Percentiles rank a stretch among this genome's conserved stretches.
Conservation (phyloP, 2,113 vertebrate species). For the Sitta europaea region DNA sequence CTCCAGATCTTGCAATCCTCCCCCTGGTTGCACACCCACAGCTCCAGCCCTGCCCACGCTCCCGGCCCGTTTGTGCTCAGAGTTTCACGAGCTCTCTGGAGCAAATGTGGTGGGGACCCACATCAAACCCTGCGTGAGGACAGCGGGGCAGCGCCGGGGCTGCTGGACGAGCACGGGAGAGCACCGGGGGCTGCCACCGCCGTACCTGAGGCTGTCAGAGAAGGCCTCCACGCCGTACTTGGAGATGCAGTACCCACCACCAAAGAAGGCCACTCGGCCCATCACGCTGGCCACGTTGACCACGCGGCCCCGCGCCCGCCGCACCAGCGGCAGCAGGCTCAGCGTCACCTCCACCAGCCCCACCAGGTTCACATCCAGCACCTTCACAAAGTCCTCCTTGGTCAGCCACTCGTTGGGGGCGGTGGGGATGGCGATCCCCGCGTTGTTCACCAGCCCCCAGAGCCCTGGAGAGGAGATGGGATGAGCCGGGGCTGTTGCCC, state of each 20-base stretch:
- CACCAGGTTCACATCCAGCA: constrained; percentile 78
- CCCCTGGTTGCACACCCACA: not conserved
- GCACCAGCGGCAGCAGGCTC: constrained; percentile 77
- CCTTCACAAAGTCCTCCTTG: constrained; percentile 74
- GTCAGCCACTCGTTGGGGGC: constrained; percentile 65
- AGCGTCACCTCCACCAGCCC: constrained; percentile 79
- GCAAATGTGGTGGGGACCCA: rapidly evolving
- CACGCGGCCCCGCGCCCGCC: constrained; percentile 66
- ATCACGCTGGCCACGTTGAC: constrained; percentile 76
- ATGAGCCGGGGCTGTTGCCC: rapidly evolving
- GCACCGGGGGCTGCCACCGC: rapidly evolving
- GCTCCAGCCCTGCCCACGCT: not conserved
- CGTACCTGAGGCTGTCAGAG: constrained; percentile 79
- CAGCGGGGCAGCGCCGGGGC: rapidly evolving
- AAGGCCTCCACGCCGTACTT: constrained; percentile 40
- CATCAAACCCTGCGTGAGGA: rapidly evolving
- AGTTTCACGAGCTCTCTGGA: not conserved
- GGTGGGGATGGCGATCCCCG: not conserved
- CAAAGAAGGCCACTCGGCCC: constrained; percentile 64
- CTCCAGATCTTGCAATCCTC: not conserved
- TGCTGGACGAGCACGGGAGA: rapidly evolving
- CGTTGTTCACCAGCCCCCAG: constrained; percentile 85
- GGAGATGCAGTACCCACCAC: constrained; percentile 45
- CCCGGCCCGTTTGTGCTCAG: rapidly evolving
- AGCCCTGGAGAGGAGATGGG: constrained; percentile 65